phyloP scores from a whole-genome alignment of 2,797 vertebrate genomes.

The Champsocephalus esox region DNA sequence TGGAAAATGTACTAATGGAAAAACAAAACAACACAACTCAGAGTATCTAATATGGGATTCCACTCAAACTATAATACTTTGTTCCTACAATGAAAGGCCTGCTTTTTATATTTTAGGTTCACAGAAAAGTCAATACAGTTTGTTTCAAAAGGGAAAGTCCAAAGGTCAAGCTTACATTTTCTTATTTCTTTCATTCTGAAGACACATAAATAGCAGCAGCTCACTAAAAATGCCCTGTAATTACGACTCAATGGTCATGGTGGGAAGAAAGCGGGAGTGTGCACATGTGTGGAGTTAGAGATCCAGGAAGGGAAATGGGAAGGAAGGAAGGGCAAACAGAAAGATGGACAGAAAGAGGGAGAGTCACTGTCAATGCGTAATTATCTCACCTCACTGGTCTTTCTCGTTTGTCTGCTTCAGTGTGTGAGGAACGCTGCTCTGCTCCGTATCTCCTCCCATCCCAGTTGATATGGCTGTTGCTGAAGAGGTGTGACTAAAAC shows the following conservation, averaged over 20 bases:
- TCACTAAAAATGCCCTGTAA: constrained; percentile 50
- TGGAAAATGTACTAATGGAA: not conserved
- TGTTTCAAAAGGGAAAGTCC: not conserved
- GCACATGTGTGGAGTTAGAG: constrained; percentile 17
- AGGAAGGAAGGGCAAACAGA: constrained; percentile 53
- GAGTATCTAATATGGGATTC: not conserved
- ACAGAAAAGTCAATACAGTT: not conserved
- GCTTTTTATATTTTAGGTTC: not conserved
- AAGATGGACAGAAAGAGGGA: constrained; percentile 49
- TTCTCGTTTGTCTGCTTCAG: constrained; percentile 82
- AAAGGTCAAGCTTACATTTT: constrained; percentile 22
- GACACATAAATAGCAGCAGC: constrained; percentile 47
- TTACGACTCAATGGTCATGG: constrained; percentile 48
- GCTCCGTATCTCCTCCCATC: constrained; percentile 45
- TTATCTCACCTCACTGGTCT: constrained; percentile 82
- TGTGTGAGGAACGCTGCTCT: constrained; percentile 69
- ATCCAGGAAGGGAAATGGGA: constrained; percentile 40
- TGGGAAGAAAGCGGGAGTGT: constrained; percentile 54
- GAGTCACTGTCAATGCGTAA: constrained; percentile 60
- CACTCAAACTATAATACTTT: not conserved
- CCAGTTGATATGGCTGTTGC: constrained; percentile 37
- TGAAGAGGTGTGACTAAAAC: constrained; percentile 53
- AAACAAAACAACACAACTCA: not conserved
- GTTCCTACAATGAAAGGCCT: not conserved
- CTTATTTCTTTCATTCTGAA: constrained; percentile 42